Evolutionary conservation across 2,888 invertebrate genomes (phyloP), one percentile per base, ranked within the genome.

Genomic region (Rhabditoides inermis): DNA sequence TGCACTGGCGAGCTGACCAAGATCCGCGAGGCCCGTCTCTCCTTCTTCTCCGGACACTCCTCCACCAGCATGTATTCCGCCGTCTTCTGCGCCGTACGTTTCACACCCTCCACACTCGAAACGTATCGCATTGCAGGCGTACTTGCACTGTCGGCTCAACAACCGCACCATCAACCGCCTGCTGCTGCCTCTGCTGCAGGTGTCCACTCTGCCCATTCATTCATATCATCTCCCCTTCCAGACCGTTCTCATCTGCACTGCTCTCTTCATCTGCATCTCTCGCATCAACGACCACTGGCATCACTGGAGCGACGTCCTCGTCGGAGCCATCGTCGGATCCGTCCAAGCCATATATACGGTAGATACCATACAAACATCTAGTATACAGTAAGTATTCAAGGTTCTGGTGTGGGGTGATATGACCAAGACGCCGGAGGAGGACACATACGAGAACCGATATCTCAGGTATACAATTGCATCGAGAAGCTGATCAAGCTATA

Each of bases 211-310:
- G n/a, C n/a, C n/a, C n/a, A n/a, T n/a, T n/a, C n/a, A n/a, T n/a
- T n/a, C n/a, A n/a, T n/a, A n/a, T n/a, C n/a, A n/a, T n/a, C n/a
- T n/a, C n/a, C n/a, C n/a, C n/a, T n/a, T 57, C 1, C 61, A 63
- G 32, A 61, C 61, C 10, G 1, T 57, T n/a, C 37, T 65, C 4
- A n/a, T 63, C 1, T 51, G 49, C 27, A 39, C 49, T 30, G 6
- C 26, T 35, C 26, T 37, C 2, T 22, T 5, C 6, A 61, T 63
- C 28, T 58, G 63, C 39, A 63, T 57, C 39, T 86, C 89, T 1
- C 83, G 94, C 32, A 84, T 95, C 35, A 89, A 89, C 1, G 88
- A 95, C 81, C 90, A 94, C 82, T 92, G 92, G 77, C 94, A 94
- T 78, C 92, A 94, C 77, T 91, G 90, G 88, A 90, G 88, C 74